Conservation (phyloP, 2,888 invertebrate species). For the Amorpha juglandis region DNA sequence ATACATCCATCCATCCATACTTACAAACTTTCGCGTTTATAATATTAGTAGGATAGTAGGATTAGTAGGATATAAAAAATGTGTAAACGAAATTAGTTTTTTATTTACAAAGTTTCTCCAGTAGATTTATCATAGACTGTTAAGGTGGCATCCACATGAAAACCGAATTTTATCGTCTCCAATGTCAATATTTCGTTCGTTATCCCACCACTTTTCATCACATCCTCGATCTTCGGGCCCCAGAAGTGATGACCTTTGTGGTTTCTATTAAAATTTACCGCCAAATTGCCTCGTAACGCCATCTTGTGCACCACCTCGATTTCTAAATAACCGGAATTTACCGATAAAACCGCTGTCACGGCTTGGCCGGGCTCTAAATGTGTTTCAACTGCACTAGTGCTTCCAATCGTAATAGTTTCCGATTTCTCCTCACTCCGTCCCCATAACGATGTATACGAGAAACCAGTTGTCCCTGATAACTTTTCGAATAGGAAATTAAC, state of each 20-base stretch:
- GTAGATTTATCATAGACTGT: slow-evolving; percentile 63
- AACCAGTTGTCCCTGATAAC: slow-evolving; percentile 53
- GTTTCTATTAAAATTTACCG: slow-evolving; percentile 58
- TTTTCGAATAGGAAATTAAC: slow-evolving; percentile 63
- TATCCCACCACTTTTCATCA: slow-evolving; percentile 56
- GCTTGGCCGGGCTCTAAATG: slow-evolving; percentile 64
- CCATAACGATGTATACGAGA: slow-evolving; percentile 61
- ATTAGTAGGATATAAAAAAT: too few species aligned
- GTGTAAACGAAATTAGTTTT: too few species aligned
- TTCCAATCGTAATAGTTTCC: slow-evolving; percentile 59
- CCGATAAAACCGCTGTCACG: slow-evolving; percentile 62
- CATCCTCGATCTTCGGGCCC: slow-evolving; percentile 56
- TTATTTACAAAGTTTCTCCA: slow-evolving; percentile 47
- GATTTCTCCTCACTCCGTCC: slow-evolving; percentile 64
- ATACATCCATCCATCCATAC: too few species aligned
- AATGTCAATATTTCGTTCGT: slow-evolving; percentile 50
- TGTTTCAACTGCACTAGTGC: slow-evolving; percentile 61
- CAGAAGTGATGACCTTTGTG: slow-evolving; percentile 66
- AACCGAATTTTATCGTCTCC: slow-evolving; percentile 60
- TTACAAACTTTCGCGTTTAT: too few species aligned
- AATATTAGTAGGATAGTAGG: too few species aligned
- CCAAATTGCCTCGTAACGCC: slow-evolving; percentile 62
- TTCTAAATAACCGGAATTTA: slow-evolving; percentile 59
- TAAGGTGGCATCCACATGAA: slow-evolving; percentile 60
- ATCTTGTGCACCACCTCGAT: slow-evolving; percentile 59